Evolutionary conservation across 1,140 invertebrate genomes (phyloP).

Genomic region (Lordiphosa clarofinis): DNA sequence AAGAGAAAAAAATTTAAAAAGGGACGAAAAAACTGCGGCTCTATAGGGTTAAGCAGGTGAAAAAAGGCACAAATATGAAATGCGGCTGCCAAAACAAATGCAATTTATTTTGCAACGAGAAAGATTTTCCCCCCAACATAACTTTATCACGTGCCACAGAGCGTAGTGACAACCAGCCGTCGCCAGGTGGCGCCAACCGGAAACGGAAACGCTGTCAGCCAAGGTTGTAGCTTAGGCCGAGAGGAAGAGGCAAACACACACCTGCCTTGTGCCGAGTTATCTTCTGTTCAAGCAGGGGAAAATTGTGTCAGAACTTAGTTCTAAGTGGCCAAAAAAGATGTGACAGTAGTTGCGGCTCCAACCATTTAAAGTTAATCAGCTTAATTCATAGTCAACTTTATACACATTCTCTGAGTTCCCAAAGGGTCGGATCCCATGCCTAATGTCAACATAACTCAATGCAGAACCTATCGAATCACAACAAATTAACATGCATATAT

Average conservation of each 20-base stretch:
- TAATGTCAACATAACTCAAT: conserved; percentile 72
- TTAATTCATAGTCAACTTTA: conserved; percentile 5
- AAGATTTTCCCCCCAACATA: conserved; percentile 19
- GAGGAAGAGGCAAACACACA: no score
- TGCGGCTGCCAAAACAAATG: conserved; percentile 59
- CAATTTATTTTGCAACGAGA: conserved; percentile 49
- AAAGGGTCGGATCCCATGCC: conserved; percentile 35
- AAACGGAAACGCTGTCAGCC: conserved; percentile 66
- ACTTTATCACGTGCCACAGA: conserved; percentile 43
- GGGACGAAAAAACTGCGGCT: conserved; percentile 5
- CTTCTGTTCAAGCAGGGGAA: no score
- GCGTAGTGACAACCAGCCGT: conserved; percentile 23
- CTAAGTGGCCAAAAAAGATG: no score
- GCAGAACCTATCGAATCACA: conserved; percentile 72
- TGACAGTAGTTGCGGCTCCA: no score
- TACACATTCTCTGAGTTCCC: conserved; percentile 2
- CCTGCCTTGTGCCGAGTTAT: no score
- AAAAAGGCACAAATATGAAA: conserved; percentile 41
- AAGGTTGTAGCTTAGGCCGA: conserved; percentile 9
- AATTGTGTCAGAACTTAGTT: no score
- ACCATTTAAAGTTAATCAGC: conserved; percentile 35
- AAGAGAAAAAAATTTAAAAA: conserved; percentile 21
- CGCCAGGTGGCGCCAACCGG: conserved; percentile 64
- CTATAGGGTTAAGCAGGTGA: conserved; percentile 38
- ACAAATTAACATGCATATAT: conserved; percentile 72